These are phyloP conservation scores for Elephantulus edwardii DNA, from an alignment of 2,113 vertebrate genomes.

Conservation along the genomic window DNA sequence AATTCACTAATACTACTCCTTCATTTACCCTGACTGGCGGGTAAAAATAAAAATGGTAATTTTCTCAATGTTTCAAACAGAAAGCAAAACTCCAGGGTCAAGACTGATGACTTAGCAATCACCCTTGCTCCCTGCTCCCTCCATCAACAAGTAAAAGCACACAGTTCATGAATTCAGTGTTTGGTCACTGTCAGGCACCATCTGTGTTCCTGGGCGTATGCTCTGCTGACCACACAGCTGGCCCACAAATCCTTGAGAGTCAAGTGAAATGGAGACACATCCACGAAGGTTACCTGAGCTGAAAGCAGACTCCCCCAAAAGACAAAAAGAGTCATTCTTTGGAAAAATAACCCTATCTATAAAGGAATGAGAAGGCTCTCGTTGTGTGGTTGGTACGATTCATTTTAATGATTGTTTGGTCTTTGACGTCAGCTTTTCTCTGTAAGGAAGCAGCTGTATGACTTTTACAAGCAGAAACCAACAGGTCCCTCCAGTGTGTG, in stretches of 20 bases:
- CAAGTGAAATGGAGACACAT: neutral
- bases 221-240: neutral
- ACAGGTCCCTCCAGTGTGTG: neutral
- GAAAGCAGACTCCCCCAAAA: neutral
- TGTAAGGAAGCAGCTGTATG: constrained; percentile 1
- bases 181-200: constrained; percentile 32
- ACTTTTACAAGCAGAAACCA: neutral
- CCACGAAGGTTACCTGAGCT: neutral
- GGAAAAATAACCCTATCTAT: neutral
- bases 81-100: constrained; percentile 52
- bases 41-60: neutral
- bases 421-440: constrained; percentile 48
- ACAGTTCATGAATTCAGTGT: constrained; percentile 10
- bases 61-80: constrained; percentile 1
- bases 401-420: constrained; percentile 3
- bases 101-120: constrained; percentile 49
- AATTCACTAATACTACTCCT: neutral
- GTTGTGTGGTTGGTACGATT: neutral
- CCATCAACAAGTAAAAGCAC: neutral
- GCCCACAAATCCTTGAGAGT: neutral
- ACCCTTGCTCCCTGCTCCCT: constrained; percentile 28
- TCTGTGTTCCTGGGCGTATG: neutral
- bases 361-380: constrained; percentile 1
- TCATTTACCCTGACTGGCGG: neutral
- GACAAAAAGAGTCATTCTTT: neutral